Evolutionary conservation across 2,797 vertebrate species (phyloP).

Genomic region (Ptychadena robeensis): DNA sequence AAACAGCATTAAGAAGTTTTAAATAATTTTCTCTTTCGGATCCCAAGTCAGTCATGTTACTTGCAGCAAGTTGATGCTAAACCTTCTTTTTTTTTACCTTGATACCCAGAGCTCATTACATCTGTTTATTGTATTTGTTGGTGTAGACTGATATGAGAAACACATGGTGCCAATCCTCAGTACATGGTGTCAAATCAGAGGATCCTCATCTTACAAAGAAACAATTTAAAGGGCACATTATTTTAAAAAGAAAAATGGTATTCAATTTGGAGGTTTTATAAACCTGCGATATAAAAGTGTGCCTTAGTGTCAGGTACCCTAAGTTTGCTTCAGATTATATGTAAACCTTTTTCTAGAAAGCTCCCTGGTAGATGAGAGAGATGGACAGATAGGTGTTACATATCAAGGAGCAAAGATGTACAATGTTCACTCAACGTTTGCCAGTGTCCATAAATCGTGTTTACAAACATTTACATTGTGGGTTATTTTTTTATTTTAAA

Average conservation of each 20-base stretch:
- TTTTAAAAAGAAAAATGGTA: no score
- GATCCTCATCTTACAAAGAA: neutral
- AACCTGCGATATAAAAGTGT: neutral
- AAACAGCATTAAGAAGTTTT: constrained; percentile 71
- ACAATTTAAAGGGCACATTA: neutral
- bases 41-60: neutral
- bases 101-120: neutral
- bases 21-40: constrained; percentile 21
- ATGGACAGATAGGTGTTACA: neutral
- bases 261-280: no score
- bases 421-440: neutral
- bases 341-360: neutral
- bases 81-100: neutral
- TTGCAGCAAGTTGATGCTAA: neutral
- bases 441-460: neutral
- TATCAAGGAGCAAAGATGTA: neutral
- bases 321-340: neutral
- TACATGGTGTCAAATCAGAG: neutral
- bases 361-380: neutral
- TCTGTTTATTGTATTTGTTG: neutral
- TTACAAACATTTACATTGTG: neutral
- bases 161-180: neutral
- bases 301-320: neutral
- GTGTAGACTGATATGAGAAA: neutral
- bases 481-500: no score